Evolutionary conservation across 2,888 invertebrate genomes (phyloP).

Genomic region (Heteromurus nitidus): DNA sequence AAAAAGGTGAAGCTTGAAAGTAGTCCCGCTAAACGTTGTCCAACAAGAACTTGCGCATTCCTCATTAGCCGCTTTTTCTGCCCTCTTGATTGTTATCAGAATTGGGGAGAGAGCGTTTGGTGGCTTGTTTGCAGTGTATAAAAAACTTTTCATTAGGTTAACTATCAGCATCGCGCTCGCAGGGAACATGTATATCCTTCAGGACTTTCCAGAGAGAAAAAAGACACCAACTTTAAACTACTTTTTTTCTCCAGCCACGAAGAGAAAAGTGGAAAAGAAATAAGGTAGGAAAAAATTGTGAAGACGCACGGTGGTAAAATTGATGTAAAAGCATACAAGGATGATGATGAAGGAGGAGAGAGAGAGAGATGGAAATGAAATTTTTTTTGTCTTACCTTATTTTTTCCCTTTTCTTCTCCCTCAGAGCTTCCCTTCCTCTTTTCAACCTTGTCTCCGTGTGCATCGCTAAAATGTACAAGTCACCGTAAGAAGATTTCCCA

Average conservation of each 20-base stretch:
- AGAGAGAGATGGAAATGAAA: conserved; percentile 40
- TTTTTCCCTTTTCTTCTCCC: background rate
- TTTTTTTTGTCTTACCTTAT: conserved; percentile 14
- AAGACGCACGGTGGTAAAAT: background rate
- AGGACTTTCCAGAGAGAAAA: background rate
- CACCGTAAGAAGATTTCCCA: conserved; percentile 56
- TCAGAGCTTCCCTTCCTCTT: conserved; percentile 9
- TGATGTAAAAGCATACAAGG: conserved; percentile 22
- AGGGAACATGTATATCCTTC: background rate
- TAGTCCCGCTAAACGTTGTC: conserved; percentile 18
- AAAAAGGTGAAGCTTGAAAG: background rate
- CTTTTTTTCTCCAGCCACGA: background rate
- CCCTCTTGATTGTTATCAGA: conserved; percentile 29
- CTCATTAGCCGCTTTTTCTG: conserved; percentile 54
- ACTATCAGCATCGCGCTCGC: conserved; percentile 22
- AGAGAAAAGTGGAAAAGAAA: conserved; percentile 4
- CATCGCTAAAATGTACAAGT: conserved; percentile 12
- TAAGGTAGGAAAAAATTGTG: background rate
- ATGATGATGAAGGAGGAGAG: conserved; percentile 21
- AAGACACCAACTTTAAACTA: background rate
- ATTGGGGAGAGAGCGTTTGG: conserved; percentile 8
- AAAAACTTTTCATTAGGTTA: conserved; percentile 51
- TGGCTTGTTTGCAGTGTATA: conserved; percentile 32
- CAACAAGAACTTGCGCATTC: conserved; percentile 34
- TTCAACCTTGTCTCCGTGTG: background rate